A percentile compares a stretch with the other conserved stretches of the same genome.
These are phyloP conservation scores for Haliaeetus leucogaster DNA, from an alignment of 2,113 vertebrate species.

Conservation along the genomic window DNA sequence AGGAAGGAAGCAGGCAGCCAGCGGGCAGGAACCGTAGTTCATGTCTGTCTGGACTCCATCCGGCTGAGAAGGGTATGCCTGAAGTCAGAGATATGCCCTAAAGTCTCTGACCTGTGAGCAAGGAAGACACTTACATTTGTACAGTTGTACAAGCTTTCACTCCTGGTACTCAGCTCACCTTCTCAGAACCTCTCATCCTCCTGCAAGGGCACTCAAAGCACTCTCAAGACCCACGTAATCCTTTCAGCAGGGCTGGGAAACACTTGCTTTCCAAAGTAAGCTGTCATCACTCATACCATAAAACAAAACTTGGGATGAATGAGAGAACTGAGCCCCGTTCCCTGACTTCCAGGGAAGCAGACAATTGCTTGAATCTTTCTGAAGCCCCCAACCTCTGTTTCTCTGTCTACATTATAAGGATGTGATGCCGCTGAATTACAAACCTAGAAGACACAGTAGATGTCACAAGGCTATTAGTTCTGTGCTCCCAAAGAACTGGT, in stretches of 20 bases:
- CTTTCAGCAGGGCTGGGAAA: not conserved
- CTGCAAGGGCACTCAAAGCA: not conserved
- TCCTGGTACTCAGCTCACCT: not conserved
- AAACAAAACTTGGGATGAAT: not conserved
- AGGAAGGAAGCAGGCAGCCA: not conserved
- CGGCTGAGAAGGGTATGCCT: not conserved
- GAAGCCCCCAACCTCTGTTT: not conserved
- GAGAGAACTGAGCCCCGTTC: not conserved
- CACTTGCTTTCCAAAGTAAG: not conserved
- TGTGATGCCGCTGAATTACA: not conserved
- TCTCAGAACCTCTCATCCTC: not conserved
- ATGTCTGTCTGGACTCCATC: not conserved
- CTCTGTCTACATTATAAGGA: not conserved
- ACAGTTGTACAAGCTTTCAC: not conserved
- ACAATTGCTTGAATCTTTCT: not conserved
- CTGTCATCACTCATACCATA: not conserved
- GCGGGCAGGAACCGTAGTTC: accelerated
- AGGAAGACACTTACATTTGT: not conserved
- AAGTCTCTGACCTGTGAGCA: not conserved
- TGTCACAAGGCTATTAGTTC: not conserved
- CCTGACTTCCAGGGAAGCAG: not conserved
- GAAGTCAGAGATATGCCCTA: not conserved
- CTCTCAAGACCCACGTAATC: not conserved
- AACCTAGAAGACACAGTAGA: too few species aligned
- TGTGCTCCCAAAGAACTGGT: not conserved